phyloP scores from a whole-genome alignment of 2,113 vertebrate species.

The Pseudorectes ferrugineus region DNA sequence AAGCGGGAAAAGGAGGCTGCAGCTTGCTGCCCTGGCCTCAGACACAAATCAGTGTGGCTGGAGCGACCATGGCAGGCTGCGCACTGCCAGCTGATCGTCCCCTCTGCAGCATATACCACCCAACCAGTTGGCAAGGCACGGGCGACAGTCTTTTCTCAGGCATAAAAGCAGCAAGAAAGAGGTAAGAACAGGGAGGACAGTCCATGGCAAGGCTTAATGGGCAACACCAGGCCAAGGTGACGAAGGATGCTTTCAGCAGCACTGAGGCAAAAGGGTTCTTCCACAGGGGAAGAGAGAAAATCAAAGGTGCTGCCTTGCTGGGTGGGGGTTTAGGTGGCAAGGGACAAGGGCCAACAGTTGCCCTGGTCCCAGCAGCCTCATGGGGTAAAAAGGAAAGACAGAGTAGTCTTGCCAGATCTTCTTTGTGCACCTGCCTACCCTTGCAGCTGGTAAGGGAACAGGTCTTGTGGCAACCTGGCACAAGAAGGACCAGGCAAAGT shows the following conservation, averaged over 20 bases:
- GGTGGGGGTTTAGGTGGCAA: neutral
- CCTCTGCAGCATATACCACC: neutral
- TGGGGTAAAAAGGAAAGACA: neutral
- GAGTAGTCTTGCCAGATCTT: neutral
- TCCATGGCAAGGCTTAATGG: neutral
- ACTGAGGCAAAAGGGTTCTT: neutral
- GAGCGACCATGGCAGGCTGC: neutral
- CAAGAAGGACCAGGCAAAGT: neutral
- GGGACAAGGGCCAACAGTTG: neutral
- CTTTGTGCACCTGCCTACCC: neutral
- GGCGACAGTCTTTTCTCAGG: neutral
- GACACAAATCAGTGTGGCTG: neutral
- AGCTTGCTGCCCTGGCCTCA: neutral
- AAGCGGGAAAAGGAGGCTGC: neutral
- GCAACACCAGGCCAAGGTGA: neutral
- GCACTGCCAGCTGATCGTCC: rapidly evolving
- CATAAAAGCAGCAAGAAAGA: neutral
- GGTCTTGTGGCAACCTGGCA: neutral
- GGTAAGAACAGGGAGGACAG: neutral
- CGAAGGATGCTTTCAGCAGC: neutral
- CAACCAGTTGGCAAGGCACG: neutral
- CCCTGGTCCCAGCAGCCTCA: neutral
- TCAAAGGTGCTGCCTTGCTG: neutral
- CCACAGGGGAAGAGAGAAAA: neutral
- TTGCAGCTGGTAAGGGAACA: neutral